Evolutionary conservation across 2,888 invertebrate genomes (phyloP), one percentile per base, ranked within the genome.

Genomic region (Lordiphosa andalusiaca): DNA sequence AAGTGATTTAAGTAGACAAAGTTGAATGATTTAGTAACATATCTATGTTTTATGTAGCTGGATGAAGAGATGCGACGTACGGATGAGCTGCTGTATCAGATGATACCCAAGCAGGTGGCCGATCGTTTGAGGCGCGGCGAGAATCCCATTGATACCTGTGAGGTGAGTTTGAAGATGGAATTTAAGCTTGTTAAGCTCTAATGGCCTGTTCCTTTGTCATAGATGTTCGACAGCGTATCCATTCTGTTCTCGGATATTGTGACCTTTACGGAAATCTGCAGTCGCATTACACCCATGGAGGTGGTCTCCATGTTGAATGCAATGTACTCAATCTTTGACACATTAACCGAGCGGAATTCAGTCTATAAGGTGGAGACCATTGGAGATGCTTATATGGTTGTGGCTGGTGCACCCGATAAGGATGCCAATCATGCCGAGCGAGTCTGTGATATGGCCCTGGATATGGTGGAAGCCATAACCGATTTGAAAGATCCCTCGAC

Each of bases 281-380:
- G 96, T 81, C 92, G 96, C 67, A 96, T 99, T 82, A 95, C 96
- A 0, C 98, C 98, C 0, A 97, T 99, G 96, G 96, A 98, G 88
- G 98, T 99, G 4, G 98, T 99, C 0, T 96, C 96, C 23, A 97
- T 99, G 95, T 91, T 99, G 41, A 99, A 99, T 89, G 95, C 95
- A 23, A 98, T 98, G 97, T 97, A 97, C 90, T 98, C 97, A n/a
- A 94, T 97, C 78, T 99, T 99, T 86, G 99, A 99, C 86, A 95
- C 94, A 0, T 91, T 98, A 3, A 98, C 98, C 0, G 98, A 98
- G 88, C 91, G 94, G 70, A 98, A 98, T 90, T 92, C 93, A 41
- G 98, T 98, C 4, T 98, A 98, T 87, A 99, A 99, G 93, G 98
- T 98, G 37, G 98, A 98, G 90, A 98, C 98, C 0, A 98, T 98